Evolutionary conservation across 2,113 vertebrate genomes (phyloP).

Genomic region (Anarhynchus alexandrinus): DNA sequence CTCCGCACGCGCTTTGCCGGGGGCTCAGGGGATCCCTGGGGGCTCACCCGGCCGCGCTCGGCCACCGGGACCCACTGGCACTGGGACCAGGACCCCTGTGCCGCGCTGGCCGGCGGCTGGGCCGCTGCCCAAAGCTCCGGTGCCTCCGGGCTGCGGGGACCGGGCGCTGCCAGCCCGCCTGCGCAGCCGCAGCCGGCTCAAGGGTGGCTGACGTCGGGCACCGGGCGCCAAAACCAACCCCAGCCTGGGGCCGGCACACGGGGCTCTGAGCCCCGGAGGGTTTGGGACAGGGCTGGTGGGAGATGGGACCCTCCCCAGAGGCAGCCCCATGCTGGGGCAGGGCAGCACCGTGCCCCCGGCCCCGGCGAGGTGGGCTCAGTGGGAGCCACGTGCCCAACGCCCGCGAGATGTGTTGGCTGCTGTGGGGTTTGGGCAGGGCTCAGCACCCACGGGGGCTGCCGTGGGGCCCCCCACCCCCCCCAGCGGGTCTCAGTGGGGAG

Average conservation of each 20-base stretch:
- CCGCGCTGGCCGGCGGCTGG: not conserved
- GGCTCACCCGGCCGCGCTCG: fast-evolving
- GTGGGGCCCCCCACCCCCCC: not conserved
- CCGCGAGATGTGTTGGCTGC: not conserved
- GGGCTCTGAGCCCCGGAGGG: not conserved
- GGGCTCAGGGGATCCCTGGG: not conserved
- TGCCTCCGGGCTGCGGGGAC: not conserved
- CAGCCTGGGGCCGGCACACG: not conserved
- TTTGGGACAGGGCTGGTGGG: not conserved
- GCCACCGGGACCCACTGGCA: not conserved
- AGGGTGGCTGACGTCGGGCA: not conserved
- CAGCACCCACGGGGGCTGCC: not conserved
- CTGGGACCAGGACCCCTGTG: not conserved
- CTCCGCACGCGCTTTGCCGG: fast-evolving
- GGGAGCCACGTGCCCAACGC: not conserved
- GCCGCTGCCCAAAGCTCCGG: not conserved
- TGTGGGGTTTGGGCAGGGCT: not conserved
- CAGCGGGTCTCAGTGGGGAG: constrained; percentile 31
- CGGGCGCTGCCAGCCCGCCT: not conserved
- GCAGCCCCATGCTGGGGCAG: not conserved
- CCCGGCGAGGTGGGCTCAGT: not conserved
- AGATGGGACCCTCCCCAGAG: not conserved
- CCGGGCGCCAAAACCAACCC: not conserved
- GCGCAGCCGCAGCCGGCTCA: not conserved
- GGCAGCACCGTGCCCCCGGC: not conserved